phyloP scores from a whole-genome alignment of 2,797 vertebrate genomes.

The Typhlichthys eigenmanni region DNA sequence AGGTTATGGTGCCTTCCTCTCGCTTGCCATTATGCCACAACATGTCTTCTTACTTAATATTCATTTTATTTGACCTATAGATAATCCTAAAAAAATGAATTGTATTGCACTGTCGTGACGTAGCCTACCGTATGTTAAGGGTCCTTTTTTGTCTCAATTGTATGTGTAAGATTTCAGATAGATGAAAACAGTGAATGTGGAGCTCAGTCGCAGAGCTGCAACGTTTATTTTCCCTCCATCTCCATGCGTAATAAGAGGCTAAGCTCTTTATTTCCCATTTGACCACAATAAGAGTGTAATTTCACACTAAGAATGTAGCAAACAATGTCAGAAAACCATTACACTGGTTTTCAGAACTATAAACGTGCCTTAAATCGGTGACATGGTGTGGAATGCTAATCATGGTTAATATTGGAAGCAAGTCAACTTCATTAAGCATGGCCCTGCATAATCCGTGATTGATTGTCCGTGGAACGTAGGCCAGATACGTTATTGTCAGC shows the following conservation, averaged over 20 bases:
- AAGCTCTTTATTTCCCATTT: slow-evolving; percentile 6
- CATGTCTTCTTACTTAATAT: slow-evolving; percentile 9
- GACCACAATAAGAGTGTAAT: background rate
- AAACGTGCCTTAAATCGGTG: slow-evolving; percentile 53
- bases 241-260: slow-evolving; percentile 22
- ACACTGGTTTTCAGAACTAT: slow-evolving; percentile 27
- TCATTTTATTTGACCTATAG: slow-evolving; percentile 7
- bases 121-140: background rate
- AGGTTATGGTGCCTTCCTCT: slow-evolving; percentile 21
- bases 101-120: background rate
- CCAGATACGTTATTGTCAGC: slow-evolving; percentile 26
- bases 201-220: slow-evolving; percentile 62
- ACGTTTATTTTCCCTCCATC: slow-evolving; percentile 38
- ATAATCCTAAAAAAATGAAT: slow-evolving; percentile 8
- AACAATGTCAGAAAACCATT: too few species aligned
- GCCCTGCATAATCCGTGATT: slow-evolving; percentile 55
- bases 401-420: slow-evolving; percentile 62
- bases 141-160: slow-evolving; percentile 25
- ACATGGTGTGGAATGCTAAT: slow-evolving; percentile 71
- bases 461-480: slow-evolving; percentile 37
- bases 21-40: background rate
- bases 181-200: slow-evolving; percentile 29
- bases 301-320: too few species aligned
- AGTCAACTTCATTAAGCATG: slow-evolving; percentile 75
- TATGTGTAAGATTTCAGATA: slow-evolving; percentile 36